Percentiles rank a stretch among this genome's conserved stretches.
Conservation (phyloP, 2,113 vertebrate species). For the Spea multiplicata region DNA sequence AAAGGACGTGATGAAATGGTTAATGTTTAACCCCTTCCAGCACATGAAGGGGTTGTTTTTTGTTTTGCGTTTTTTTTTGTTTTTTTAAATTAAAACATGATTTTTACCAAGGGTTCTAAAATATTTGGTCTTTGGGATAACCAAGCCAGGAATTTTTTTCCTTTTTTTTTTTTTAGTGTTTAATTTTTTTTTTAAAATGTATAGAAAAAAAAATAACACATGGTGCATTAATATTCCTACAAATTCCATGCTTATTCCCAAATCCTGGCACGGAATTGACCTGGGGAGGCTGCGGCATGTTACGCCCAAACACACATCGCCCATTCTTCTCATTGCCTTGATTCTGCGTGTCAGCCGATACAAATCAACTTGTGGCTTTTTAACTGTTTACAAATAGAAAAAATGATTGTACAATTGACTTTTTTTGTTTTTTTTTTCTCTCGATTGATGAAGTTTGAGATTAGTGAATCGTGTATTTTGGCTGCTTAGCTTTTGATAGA, state of each 20-base stretch:
- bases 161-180: neutral
- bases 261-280: slow-evolving; percentile 1
- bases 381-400: slow-evolving; percentile 99
- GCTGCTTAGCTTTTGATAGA: slow-evolving; percentile 76
- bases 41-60: neutral
- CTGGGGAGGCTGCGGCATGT: slow-evolving; percentile 53
- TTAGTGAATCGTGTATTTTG: slow-evolving; percentile 84
- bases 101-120: neutral
- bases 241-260: slow-evolving; percentile 15
- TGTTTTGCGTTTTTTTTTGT: neutral
- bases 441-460: slow-evolving; percentile 88
- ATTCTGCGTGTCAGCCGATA: slow-evolving; percentile 95
- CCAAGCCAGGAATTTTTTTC: slow-evolving; percentile 17
- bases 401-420: slow-evolving; percentile 98
- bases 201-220: slow-evolving; percentile 6
- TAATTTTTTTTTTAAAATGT: neutral
- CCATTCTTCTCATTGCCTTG: slow-evolving; percentile 99
- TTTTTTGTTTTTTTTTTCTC: slow-evolving; percentile 72
- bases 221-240: slow-evolving; percentile 35
- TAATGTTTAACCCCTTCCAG: neutral
- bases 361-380: slow-evolving; percentile 98
- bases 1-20: neutral
- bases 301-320: slow-evolving; percentile 86
- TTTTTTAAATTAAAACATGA: too few species aligned
- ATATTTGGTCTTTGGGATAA: slow-evolving; percentile 11